These are phyloP conservation scores for Macrobrachium nipponense DNA, from an alignment of 1,140 invertebrate species.

Conservation along the genomic window DNA sequence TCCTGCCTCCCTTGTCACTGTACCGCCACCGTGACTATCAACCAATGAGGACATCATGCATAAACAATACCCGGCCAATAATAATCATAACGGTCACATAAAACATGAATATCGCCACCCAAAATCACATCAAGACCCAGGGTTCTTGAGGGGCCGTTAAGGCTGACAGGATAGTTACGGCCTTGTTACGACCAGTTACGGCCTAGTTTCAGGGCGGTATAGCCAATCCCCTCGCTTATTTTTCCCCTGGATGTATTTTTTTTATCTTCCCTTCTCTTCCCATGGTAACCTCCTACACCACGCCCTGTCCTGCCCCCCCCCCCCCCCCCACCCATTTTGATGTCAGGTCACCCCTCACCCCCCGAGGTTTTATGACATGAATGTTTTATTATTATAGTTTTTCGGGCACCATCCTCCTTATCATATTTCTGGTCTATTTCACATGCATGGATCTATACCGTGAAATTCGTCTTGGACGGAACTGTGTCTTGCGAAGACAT, in stretches of 20 bases:
- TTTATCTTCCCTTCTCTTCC: background rate
- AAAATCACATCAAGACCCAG: conserved; percentile 33
- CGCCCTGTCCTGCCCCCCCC: background rate
- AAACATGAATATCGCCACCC: conserved; percentile 29
- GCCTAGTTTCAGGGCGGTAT: background rate
- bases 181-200: background rate
- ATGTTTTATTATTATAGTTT: conserved; percentile 29
- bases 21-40: background rate
- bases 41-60: background rate
- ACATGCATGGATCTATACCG: no score
- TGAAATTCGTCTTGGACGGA: no score
- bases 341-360: background rate
- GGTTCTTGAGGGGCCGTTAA: conserved; percentile 21
- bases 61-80: conserved; percentile 13
- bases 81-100: conserved; percentile 39
- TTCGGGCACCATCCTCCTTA: background rate
- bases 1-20: background rate
- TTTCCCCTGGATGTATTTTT: background rate
- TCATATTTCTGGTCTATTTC: conserved; percentile 43
- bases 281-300: background rate
- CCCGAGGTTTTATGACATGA: conserved; percentile 22
- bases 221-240: background rate
- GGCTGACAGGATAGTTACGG: background rate
- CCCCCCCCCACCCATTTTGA: background rate
- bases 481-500: background rate